These are phyloP conservation scores for Vidua chalybeata DNA, from an alignment of 2,113 vertebrate genomes.

Conservation along the genomic window DNA sequence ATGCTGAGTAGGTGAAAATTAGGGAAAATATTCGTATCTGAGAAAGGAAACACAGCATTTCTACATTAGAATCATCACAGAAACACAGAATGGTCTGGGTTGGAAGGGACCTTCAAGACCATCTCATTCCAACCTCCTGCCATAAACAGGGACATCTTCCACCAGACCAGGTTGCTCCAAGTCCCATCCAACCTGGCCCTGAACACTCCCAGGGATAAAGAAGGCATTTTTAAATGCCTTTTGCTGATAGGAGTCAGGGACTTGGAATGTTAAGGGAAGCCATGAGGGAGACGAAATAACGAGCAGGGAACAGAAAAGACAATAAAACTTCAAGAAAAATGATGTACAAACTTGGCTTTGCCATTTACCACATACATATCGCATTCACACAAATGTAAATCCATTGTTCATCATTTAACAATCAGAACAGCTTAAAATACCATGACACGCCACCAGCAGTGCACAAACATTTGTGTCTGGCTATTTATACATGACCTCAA, in stretches of 20 bases:
- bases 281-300: background rate
- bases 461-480: background rate
- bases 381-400: background rate
- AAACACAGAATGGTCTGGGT: background rate
- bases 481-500: constrained; percentile 22
- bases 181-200: background rate
- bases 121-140: background rate
- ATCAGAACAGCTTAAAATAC: background rate
- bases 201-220: background rate
- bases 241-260: background rate
- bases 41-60: background rate
- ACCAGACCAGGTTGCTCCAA: fast-evolving
- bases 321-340: background rate
- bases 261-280: background rate
- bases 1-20: background rate
- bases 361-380: background rate
- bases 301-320: background rate
- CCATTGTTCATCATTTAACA: background rate
- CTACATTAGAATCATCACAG: background rate
- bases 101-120: background rate
- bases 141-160: background rate
- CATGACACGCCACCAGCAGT: background rate
- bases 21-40: background rate
- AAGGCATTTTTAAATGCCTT: background rate
- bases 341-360: background rate